Conservation (phyloP, 2,888 invertebrate genomes). For the Aporophyla lueneburgensis region DNA sequence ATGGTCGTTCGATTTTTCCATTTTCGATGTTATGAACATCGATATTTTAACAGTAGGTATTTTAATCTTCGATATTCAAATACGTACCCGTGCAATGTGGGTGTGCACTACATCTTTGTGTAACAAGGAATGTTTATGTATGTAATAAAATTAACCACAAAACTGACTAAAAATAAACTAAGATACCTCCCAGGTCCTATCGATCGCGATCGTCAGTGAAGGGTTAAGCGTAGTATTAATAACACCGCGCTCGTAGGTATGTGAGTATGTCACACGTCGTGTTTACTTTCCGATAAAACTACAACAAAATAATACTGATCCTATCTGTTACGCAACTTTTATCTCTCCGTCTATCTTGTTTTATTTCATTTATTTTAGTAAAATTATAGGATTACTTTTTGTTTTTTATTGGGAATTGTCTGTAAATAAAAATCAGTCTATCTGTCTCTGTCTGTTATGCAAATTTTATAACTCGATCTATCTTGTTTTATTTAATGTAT, state of each 20-base stretch:
- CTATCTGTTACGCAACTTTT: constrained; percentile 43
- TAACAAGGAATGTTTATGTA: background rate
- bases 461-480: no score
- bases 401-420: background rate
- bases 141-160: background rate
- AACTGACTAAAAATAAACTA: constrained; percentile 1
- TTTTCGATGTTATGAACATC: no score
- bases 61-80: no score
- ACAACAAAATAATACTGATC: constrained; percentile 39
- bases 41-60: no score
- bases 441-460: no score
- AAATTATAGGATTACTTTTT: background rate
- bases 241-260: constrained; percentile 61
- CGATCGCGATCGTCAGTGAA: background rate
- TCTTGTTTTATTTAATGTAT: no score
- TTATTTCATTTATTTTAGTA: constrained; percentile 5
- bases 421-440: no score
- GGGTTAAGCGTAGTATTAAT: constrained; percentile 67
- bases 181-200: constrained; percentile 15
- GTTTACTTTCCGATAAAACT: constrained; percentile 64
- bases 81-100: no score
- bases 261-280: constrained; percentile 63
- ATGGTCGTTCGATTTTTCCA: no score
- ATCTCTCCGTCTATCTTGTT: constrained; percentile 25
- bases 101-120: no score